Conservation (phyloP, 2,113 vertebrate genomes). For the Lates calcarifer region DNA sequence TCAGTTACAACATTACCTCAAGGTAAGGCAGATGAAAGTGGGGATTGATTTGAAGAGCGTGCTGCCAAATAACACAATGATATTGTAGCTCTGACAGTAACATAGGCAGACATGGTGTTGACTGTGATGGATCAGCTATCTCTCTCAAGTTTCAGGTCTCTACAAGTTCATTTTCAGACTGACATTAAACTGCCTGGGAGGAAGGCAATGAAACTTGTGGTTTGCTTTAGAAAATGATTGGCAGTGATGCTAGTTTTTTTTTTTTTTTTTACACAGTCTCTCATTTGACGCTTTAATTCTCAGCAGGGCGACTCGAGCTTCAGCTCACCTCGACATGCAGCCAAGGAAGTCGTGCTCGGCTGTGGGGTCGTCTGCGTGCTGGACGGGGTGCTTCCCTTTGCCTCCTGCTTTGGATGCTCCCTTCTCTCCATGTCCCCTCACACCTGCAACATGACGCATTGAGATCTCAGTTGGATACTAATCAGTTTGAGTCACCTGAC, state of each 20-base stretch:
- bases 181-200: not conserved
- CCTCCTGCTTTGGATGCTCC: conserved; percentile 74
- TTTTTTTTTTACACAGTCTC: no score
- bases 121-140: not conserved
- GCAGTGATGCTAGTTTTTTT: no score
- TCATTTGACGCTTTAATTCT: not conserved
- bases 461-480: not conserved
- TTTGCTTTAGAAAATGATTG: not conserved
- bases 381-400: conserved; percentile 82
- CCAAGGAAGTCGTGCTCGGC: conserved; percentile 94
- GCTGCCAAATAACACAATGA: not conserved
- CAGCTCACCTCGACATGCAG: conserved; percentile 94
- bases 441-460: conserved; percentile 71
- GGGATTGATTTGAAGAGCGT: not conserved
- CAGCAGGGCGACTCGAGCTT: conserved; percentile 8
- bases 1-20: not conserved
- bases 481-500: not conserved
- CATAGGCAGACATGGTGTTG: not conserved
- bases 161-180: not conserved
- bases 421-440: conserved; percentile 84
- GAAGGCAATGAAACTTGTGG: not conserved
- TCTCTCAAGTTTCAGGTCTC: not conserved
- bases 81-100: not conserved
- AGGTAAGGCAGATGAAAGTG: not conserved
- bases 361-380: conserved; percentile 77